phyloP scores from a whole-genome alignment of 2,113 vertebrate species.

The Urocolius indicus region DNA sequence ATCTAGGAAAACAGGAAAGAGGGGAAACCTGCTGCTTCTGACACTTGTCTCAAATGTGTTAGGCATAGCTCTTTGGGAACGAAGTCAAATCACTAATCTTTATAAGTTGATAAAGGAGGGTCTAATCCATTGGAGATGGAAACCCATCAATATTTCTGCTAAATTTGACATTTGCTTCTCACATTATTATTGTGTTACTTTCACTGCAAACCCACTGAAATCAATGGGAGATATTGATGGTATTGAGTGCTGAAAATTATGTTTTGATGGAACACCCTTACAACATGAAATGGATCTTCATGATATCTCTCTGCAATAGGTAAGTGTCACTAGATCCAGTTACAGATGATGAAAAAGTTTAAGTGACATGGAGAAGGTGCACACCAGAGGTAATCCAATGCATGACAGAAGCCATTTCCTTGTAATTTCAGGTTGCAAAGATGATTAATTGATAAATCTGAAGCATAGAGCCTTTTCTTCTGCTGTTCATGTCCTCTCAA shows the following conservation, averaged over 20 bases:
- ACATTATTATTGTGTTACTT: background rate
- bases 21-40: constrained; percentile 34
- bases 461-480: background rate
- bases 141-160: background rate
- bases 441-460: background rate
- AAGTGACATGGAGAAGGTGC: background rate
- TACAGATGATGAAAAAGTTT: constrained; percentile 18
- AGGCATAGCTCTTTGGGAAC: background rate
- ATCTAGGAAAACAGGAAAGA: background rate
- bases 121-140: background rate
- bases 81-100: background rate
- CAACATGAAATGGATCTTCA: constrained; percentile 12
- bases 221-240: constrained; percentile 12
- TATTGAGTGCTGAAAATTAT: background rate
- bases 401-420: background rate
- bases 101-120: background rate
- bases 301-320: background rate
- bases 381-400: background rate
- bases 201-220: constrained; percentile 15
- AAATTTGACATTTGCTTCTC: background rate
- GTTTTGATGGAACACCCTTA: background rate
- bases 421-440: background rate
- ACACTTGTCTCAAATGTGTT: background rate
- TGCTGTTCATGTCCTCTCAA: background rate
- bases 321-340: background rate